These are phyloP conservation scores for Crocallis elinguaria DNA, from an alignment of 2,888 invertebrate genomes.

Conservation along the genomic window DNA sequence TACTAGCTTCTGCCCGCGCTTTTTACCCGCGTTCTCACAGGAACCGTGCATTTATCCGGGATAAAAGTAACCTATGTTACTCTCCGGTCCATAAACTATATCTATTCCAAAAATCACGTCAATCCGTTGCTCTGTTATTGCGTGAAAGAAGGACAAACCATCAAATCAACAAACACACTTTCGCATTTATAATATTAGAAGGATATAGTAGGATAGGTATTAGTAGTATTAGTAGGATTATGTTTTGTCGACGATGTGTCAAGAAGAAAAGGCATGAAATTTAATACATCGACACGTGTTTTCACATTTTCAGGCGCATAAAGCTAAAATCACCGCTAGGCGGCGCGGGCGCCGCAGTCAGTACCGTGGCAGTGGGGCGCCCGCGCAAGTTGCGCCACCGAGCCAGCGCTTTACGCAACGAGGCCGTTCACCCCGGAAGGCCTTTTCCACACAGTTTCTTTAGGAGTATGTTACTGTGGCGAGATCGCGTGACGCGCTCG, in stretches of 20 bases:
- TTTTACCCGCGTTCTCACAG: too few relatives aligned
- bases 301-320: slow-evolving; percentile 32
- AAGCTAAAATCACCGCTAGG: slow-evolving; percentile 49
- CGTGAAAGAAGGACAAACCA: too few relatives aligned
- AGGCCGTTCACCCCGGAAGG: slow-evolving; percentile 83
- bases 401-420: slow-evolving; percentile 78
- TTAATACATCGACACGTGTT: slow-evolving; percentile 21
- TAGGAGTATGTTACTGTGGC: slow-evolving; percentile 79
- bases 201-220: too few relatives aligned
- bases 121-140: too few relatives aligned
- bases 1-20: too few relatives aligned
- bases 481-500: slow-evolving; percentile 77
- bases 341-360: slow-evolving; percentile 60
- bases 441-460: slow-evolving; percentile 82
- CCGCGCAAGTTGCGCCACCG: slow-evolving; percentile 70
- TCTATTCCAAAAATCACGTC: too few relatives aligned
- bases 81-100: too few relatives aligned
- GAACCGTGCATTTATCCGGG: too few relatives aligned
- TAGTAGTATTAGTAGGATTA: neutral
- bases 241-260: slow-evolving; percentile 7
- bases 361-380: slow-evolving; percentile 52
- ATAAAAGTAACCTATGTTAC: too few relatives aligned
- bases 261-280: slow-evolving; percentile 18
- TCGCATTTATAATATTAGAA: too few relatives aligned
- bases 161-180: too few relatives aligned